Percentiles rank a stretch among this genome's conserved stretches.
phyloP scores from a whole-genome alignment of 2,113 vertebrate genomes.

The Aix galericulata region DNA sequence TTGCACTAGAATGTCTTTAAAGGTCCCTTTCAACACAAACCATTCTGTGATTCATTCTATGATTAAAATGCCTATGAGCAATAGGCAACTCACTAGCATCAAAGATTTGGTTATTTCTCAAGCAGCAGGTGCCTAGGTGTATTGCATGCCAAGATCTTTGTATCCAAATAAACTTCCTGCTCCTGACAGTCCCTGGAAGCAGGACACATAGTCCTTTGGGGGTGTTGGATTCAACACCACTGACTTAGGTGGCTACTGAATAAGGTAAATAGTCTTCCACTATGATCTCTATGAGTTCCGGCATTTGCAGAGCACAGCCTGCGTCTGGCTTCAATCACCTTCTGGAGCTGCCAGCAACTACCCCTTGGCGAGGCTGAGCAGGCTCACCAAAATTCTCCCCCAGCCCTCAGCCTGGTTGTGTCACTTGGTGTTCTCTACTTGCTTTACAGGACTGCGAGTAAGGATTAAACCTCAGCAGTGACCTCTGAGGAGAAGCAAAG shows the following conservation, averaged over 20 bases:
- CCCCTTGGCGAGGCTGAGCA: fast-evolving
- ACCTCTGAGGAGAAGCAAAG: neutral
- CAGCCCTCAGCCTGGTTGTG: neutral
- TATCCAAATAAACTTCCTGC: neutral
- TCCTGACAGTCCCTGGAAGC: neutral
- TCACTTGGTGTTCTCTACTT: neutral
- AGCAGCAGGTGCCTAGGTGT: neutral
- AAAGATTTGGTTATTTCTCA: neutral
- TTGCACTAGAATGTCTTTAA: neutral
- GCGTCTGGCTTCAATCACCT: neutral
- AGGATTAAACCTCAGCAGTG: neutral
- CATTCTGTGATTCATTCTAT: neutral
- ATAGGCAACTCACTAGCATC: neutral
- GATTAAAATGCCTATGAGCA: neutral
- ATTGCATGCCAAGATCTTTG: neutral
- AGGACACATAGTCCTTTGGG: fast-evolving
- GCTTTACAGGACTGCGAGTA: neutral
- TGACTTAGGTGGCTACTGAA: neutral
- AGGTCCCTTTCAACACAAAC: neutral
- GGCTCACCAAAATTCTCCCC: neutral
- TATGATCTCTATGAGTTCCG: neutral
- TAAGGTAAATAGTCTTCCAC: neutral
- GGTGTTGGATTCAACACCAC: neutral
- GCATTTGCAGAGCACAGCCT: neutral
- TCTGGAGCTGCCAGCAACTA: neutral